Conservation (phyloP, 2,888 invertebrate species). For the Meta bourneti region DNA sequence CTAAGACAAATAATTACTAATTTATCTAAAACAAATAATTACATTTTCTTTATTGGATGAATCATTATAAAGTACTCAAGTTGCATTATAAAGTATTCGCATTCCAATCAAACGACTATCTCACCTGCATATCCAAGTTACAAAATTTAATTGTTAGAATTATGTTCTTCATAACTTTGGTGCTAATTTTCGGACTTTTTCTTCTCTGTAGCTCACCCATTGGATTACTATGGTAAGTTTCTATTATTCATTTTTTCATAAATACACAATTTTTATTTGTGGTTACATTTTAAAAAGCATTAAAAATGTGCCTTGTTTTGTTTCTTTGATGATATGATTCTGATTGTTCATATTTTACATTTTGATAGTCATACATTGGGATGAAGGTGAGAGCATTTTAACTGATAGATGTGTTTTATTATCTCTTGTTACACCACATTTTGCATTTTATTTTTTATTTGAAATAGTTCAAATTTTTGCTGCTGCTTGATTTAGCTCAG, state of each 20-base stretch:
- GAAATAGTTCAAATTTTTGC: background rate
- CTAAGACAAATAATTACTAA: too few species aligned
- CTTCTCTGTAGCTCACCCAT: conserved; percentile 89
- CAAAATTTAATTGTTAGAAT: background rate
- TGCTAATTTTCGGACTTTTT: background rate
- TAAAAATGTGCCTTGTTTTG: too few species aligned
- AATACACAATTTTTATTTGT: background rate
- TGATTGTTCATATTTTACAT: background rate
- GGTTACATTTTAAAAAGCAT: background rate
- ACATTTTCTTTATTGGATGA: too few species aligned
- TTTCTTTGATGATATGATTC: background rate
- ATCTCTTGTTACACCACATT: background rate
- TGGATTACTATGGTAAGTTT: conserved; percentile 99
- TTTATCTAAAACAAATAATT: too few species aligned
- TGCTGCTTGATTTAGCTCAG: conserved; percentile 13
- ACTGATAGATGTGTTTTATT: conserved; percentile 6
- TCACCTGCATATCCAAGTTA: conserved; percentile 29
- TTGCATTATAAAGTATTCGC: too few species aligned
- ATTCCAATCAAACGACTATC: background rate
- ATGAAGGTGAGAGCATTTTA: conserved; percentile 77
- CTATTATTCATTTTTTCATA: conserved; percentile 25
- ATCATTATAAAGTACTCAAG: too few species aligned
- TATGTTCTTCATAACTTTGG: background rate
- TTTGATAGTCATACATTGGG: conserved; percentile 78
- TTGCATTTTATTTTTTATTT: conserved; percentile 7